Evolutionary conservation across 2,113 vertebrate genomes (phyloP), one percentile per base, ranked within the genome.

Genomic region (Tretioscincus oriximinensis): DNA sequence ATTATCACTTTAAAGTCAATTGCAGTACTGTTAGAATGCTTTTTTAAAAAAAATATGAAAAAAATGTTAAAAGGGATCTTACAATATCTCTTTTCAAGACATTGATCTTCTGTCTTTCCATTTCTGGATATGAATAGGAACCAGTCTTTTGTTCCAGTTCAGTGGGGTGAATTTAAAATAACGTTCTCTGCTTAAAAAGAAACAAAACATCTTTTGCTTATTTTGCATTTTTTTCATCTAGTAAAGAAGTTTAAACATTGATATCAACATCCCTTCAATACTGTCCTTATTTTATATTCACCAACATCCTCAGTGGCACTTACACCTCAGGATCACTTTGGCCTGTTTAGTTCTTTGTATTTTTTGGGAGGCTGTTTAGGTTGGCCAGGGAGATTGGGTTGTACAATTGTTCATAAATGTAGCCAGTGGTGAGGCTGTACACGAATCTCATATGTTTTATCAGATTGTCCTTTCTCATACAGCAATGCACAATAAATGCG

Each of bases 1-100:
- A 90, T 90, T 84, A 90, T 92, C 90, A 82, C 90, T 94, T 88
- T 78, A 76, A 81, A 14, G 84, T 93, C 84, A 54, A 5, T 73
- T 89, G 81, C 81, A 84, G 65, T 85, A 80, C 47, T 86, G 73
- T 51, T 88, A n/a, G 74, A 76, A 64, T 61, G 69, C 69, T 73
- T 87, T 79, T 85, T 84, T 89, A 71, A 77, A 60, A 80, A 72
- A 75, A 60, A 80, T 73, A 35, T 76, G 70, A n/a, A 80, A 73
- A 81, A 84, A 45, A 51, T 88, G 78, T 79, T 85, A 69, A 45
- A 81, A 76, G 45, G 54, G 78, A 84, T 81, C n/a, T 61, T 54
- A 85, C 63, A 35, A 14, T 47, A 28, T 11, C 84, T 88, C 84
- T 73, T 71, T 88, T 86, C 61, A 81, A 80, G 88, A 87, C 81